Evolutionary conservation across 1,140 invertebrate species (phyloP).

Genomic region (Hylaeus anthracinus): DNA sequence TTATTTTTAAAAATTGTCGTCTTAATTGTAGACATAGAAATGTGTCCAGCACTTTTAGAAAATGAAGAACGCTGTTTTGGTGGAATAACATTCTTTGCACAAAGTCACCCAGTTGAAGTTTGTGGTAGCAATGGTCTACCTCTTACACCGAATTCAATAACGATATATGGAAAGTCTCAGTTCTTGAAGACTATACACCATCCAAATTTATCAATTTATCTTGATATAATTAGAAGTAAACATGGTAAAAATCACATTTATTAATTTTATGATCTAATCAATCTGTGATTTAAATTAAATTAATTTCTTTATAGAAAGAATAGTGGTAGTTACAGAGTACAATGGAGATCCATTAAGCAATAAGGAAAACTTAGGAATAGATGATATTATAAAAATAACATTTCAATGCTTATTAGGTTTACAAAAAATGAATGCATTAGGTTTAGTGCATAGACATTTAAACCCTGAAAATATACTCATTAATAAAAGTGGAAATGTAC

Average conservation of each 20-base stretch:
- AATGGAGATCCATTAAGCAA: conserved; percentile 84
- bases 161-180: conserved; percentile 94
- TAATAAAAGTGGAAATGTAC: conserved; percentile 86
- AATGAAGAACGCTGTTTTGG: conserved; percentile 85
- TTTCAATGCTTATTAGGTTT: conserved; percentile 89
- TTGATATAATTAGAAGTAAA: conserved; percentile 95
- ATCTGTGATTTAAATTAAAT: conserved; percentile 8
- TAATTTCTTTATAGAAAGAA: conserved; percentile 87
- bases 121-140: conserved; percentile 98
- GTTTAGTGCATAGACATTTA: conserved; percentile 90
- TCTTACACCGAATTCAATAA: conserved; percentile 97
- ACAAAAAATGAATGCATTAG: conserved; percentile 86
- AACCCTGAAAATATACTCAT: conserved; percentile 92
- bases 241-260: conserved; percentile 86
- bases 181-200: conserved; percentile 90
- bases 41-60: conserved; percentile 78
- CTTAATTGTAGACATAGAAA: conserved; percentile 60
- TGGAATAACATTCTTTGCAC: conserved; percentile 94
- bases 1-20: background rate
- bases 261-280: conserved; percentile 1
- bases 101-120: conserved; percentile 92
- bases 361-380: conserved; percentile 74
- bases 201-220: conserved; percentile 91
- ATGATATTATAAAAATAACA: conserved; percentile 84
- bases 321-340: conserved; percentile 94